Evolutionary conservation across 1,140 invertebrate species (phyloP).

Genomic region (Cataglyphis hispanica): DNA sequence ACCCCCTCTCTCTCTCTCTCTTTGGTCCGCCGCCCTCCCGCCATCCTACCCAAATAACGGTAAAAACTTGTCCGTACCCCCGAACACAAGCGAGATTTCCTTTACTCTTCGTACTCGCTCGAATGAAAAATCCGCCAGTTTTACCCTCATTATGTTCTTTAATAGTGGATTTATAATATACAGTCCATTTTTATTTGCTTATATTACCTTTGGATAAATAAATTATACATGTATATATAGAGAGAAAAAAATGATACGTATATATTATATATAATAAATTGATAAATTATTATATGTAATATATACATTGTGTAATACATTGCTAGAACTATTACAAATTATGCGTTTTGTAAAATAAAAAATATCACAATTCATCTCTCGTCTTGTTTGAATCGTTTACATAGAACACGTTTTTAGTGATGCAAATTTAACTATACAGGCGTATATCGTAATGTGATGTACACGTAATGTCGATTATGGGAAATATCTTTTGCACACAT

Average conservation of each 20-base stretch:
- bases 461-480: constrained; percentile 1
- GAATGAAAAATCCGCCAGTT: constrained; percentile 13
- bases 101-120: constrained; percentile 17
- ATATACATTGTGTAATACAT: neutral
- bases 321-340: neutral
- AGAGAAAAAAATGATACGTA: constrained; percentile 9
- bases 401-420: neutral
- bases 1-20: neutral
- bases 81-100: constrained; percentile 48
- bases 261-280: constrained; percentile 51
- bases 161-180: constrained; percentile 11
- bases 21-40: constrained; percentile 29
- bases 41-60: constrained; percentile 76
- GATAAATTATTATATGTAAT: constrained; percentile 36
- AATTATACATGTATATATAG: constrained; percentile 33
- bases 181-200: constrained; percentile 1
- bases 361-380: constrained; percentile 62
- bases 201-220: constrained; percentile 48
- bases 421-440: constrained; percentile 23
- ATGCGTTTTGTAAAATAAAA: constrained; percentile 49
- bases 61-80: constrained; percentile 72
- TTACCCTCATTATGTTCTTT: constrained; percentile 19
- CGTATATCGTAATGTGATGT: constrained; percentile 1
- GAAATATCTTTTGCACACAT: constrained; percentile 15
- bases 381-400: constrained; percentile 35